Evolutionary conservation across 2,113 vertebrate genomes (phyloP).

Genomic region (Crotalus tigris): DNA sequence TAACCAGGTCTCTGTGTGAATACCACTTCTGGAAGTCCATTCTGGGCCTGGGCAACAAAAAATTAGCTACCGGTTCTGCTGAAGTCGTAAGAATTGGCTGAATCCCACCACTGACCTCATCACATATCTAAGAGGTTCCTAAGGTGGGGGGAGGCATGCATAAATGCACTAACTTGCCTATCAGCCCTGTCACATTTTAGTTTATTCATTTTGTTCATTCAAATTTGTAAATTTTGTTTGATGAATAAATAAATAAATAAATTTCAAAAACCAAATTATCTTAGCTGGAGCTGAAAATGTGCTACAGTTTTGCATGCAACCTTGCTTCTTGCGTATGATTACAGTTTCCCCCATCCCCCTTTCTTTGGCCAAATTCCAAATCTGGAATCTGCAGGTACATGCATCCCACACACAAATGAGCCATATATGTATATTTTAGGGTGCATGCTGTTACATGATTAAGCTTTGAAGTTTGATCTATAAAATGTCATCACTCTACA

Average conservation of each 20-base stretch:
- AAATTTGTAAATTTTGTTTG: neutral
- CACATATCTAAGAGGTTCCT: neutral
- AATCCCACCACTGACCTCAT: neutral
- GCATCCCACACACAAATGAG: slow-evolving; percentile 21
- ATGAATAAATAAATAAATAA: neutral
- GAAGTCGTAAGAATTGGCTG: too few species aligned
- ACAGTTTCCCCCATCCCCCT: neutral
- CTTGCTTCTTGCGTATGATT: neutral
- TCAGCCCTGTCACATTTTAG: neutral
- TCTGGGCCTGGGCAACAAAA: too few species aligned
- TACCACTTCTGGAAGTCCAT: too few species aligned
- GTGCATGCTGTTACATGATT: neutral
- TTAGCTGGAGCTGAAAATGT: neutral
- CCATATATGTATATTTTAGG: neutral
- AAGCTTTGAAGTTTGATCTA: slow-evolving; percentile 18
- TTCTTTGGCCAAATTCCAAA: neutral
- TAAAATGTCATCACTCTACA: slow-evolving; percentile 18
- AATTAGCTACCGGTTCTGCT: too few species aligned
- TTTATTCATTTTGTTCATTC: neutral
- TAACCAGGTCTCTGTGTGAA: too few species aligned
- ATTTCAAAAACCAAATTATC: neutral
- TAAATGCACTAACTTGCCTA: neutral
- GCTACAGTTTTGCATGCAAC: neutral
- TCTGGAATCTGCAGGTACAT: neutral
- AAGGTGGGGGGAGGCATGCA: neutral